Percentiles rank a stretch among this genome's conserved stretches.
Evolutionary conservation across 2,797 vertebrate species (phyloP).

Genomic region (Bovichtus diacanthus): DNA sequence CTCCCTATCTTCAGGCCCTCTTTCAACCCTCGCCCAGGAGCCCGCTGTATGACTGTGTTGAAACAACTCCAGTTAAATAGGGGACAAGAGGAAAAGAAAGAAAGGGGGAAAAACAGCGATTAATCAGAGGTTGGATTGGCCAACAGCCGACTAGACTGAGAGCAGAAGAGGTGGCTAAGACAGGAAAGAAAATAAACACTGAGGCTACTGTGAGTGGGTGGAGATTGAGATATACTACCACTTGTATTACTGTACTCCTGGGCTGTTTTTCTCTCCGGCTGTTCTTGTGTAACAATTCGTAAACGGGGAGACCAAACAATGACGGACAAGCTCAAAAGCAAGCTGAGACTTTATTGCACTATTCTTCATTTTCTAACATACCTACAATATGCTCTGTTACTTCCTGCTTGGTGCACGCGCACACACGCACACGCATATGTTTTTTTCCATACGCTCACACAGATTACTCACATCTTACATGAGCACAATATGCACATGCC

Average conservation of each 20-base stretch:
- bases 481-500: conserved; percentile 22
- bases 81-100: conserved; percentile 19
- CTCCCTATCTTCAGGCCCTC: conserved; percentile 32
- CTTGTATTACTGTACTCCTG: conserved; percentile 35
- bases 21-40: conserved; percentile 14
- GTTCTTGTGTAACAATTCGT: conserved; percentile 10
- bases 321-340: neutral
- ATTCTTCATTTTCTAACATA: conserved; percentile 7
- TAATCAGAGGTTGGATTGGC: conserved; percentile 48
- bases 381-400: conserved; percentile 16
- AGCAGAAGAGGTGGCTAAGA: conserved; percentile 46
- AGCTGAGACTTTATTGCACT: conserved; percentile 10
- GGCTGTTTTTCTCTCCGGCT: conserved; percentile 23
- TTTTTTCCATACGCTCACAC: conserved; percentile 52
- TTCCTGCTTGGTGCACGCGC: conserved; percentile 34
- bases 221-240: conserved; percentile 48
- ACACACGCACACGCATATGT: conserved; percentile 30
- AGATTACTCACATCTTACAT: conserved; percentile 23
- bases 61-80: conserved; percentile 37
- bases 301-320: conserved; percentile 17
- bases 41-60: conserved; percentile 13
- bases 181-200: conserved; percentile 65
- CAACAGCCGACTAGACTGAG: conserved; percentile 31
- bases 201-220: conserved; percentile 62
- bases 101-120: conserved; percentile 11